These are phyloP conservation scores for Himalopsyche phryganea DNA, from an alignment of 1,140 invertebrate genomes.

Conservation along the genomic window DNA sequence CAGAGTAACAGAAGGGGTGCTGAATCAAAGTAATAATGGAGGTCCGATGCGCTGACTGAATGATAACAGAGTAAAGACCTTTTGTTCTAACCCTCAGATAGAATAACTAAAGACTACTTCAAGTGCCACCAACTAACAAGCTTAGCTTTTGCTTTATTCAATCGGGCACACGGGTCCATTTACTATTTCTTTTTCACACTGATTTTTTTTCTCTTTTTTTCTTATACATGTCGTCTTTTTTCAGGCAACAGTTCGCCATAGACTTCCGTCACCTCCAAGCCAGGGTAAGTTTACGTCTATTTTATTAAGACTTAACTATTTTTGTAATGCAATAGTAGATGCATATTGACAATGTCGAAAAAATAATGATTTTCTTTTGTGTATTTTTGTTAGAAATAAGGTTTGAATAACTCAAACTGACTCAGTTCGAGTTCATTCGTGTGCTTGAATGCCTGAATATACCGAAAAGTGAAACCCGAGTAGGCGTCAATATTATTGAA, in stretches of 20 bases:
- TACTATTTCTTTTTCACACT: neutral
- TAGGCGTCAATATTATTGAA: too few relatives aligned
- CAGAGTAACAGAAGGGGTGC: slow-evolving; percentile 1
- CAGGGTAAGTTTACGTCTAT: slow-evolving; percentile 41
- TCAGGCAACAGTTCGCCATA: slow-evolving; percentile 47
- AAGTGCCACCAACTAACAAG: slow-evolving; percentile 9
- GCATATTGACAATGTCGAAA: too few relatives aligned
- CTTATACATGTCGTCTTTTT: slow-evolving; percentile 38
- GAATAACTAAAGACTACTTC: neutral
- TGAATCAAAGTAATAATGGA: slow-evolving; percentile 33
- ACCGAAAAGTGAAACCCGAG: too few relatives aligned
- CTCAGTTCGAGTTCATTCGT: too few relatives aligned
- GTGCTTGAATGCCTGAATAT: too few relatives aligned
- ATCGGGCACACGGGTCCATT: slow-evolving; percentile 12
- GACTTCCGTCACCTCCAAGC: slow-evolving; percentile 45
- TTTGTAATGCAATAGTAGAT: too few relatives aligned
- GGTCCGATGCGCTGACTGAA: slow-evolving; percentile 23
- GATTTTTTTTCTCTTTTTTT: neutral
- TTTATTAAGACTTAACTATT: slow-evolving; percentile 2
- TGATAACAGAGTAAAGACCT: slow-evolving; percentile 20
- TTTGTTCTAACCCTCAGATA: slow-evolving; percentile 15
- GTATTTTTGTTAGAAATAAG: too few relatives aligned
- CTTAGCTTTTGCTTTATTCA: slow-evolving; percentile 18
- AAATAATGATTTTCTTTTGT: too few relatives aligned
- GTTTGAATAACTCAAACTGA: too few relatives aligned